Evolutionary conservation across 2,113 vertebrate genomes (phyloP), one percentile per base, ranked within the genome.

Genomic region (Labeo rohita): DNA sequence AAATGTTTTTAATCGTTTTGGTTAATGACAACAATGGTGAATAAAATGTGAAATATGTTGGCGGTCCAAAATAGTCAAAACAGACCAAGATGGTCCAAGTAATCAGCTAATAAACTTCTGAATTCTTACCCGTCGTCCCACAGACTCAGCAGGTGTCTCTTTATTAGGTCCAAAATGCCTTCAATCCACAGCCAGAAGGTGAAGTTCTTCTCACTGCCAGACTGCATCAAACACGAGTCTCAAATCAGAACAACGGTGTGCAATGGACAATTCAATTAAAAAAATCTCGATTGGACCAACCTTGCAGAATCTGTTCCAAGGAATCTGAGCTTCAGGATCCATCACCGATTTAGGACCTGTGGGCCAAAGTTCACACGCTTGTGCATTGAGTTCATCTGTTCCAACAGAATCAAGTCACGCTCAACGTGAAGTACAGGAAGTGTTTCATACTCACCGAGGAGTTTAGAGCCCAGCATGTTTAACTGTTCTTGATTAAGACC

Each of bases 51-150:
- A 36, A 16, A 16, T 34, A 13, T 11, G 23, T 12, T 15, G 3
- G 34, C 34, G 16, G 3, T 16, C 2, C 65, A 68, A 39, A 39
- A 36, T 16, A 6, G 65, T 34, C 56, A 59, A 6, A 56, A 16
- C 28, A 18, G 16, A 56, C 54, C 54, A 56, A 56, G 54, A 0
- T 7, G 54, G 54, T 56, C 16, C 54, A 56, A 7, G 54, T 21
- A 18, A 56, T 56, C 52, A 56, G 7, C 52, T 28, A 28, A 28
- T 28, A 47, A 50, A 18, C 49, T 36, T 50, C 5, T 49, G 2
- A n/a, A 28, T 49, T 77, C 93, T 95, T 94, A 99, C 98, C 97
- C 97, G 47, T 99, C 98, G n/a, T 99, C 99, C 98, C 98, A 99
- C 79, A 98, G 95, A 28, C 92, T 92, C 0, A 98, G 94, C 59